Evolutionary conservation across 2,888 invertebrate genomes (phyloP).

Genomic region (Lasiommata megera): DNA sequence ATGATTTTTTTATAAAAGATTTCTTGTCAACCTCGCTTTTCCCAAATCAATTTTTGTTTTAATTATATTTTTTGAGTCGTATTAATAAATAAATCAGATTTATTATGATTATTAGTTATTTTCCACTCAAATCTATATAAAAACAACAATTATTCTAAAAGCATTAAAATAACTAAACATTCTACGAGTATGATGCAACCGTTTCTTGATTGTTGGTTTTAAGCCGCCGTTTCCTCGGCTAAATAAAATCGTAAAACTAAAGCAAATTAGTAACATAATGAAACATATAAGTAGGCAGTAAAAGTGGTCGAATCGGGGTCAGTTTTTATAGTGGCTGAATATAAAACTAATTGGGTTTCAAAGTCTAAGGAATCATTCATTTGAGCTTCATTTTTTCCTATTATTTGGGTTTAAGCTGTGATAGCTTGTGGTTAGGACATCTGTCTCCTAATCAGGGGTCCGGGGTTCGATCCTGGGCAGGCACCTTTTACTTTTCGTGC

Average conservation of each 20-base stretch:
- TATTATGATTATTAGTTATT: too few species aligned
- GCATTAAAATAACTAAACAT: background rate
- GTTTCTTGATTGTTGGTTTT: background rate
- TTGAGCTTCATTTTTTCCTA: too few species aligned
- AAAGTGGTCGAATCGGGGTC: constrained; percentile 25
- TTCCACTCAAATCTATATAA: background rate
- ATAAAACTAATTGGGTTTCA: constrained; percentile 25
- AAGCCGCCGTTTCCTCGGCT: background rate
- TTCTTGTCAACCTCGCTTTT: too few species aligned
- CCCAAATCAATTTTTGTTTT: too few species aligned
- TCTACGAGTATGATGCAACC: background rate
- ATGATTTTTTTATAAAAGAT: too few species aligned
- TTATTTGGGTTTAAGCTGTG: too few species aligned
- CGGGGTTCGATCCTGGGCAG: too few species aligned
- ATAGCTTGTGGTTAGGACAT: too few species aligned
- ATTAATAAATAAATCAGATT: too few species aligned
- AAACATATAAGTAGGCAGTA: constrained; percentile 18
- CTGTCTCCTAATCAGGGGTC: too few species aligned
- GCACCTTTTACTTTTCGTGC: too few species aligned
- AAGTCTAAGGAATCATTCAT: background rate
- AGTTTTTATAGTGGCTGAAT: constrained; percentile 25
- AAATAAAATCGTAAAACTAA: constrained; percentile 4
- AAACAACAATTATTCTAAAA: background rate
- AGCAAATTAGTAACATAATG: constrained; percentile 11
- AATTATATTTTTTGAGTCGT: too few species aligned